Evolutionary conservation across 1,140 invertebrate genomes (phyloP).

Genomic region (Drosophila trapezifrons): DNA sequence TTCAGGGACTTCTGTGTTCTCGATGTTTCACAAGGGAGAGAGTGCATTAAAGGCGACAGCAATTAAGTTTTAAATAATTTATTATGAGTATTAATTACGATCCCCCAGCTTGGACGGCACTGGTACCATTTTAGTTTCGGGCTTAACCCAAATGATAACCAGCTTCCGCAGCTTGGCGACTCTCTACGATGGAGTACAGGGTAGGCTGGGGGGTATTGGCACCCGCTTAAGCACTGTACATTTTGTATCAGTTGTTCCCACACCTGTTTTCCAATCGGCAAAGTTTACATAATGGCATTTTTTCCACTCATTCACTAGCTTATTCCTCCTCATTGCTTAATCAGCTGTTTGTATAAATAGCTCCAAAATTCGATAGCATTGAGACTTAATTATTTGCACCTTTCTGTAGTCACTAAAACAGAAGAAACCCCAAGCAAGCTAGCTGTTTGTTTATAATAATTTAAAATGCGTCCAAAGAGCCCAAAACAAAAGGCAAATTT

Average conservation of each 20-base stretch:
- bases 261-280: slow-evolving; percentile 35
- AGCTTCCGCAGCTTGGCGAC: slow-evolving; percentile 34
- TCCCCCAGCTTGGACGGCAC: not conserved
- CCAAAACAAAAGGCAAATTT: slow-evolving; percentile 32
- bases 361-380: slow-evolving; percentile 22
- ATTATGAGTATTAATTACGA: slow-evolving; percentile 75
- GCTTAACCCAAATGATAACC: slow-evolving; percentile 36
- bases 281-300: slow-evolving; percentile 15
- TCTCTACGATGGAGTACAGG: not conserved
- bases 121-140: not conserved
- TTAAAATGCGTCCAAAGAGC: slow-evolving; percentile 47
- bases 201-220: slow-evolving; percentile 1
- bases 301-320: slow-evolving; percentile 26
- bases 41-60: slow-evolving; percentile 38
- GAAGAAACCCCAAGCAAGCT: slow-evolving; percentile 9
- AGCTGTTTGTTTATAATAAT: slow-evolving; percentile 62
- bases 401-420: slow-evolving; percentile 57
- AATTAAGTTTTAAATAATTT: slow-evolving; percentile 72
- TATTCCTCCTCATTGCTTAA: slow-evolving; percentile 34
- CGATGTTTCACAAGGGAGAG: slow-evolving; percentile 21
- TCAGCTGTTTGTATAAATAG: slow-evolving; percentile 56
- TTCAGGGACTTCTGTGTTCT: slow-evolving; percentile 34
- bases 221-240: not conserved
- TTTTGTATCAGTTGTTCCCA: not conserved
- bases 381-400: slow-evolving; percentile 56